Evolutionary conservation across 1,140 invertebrate species (phyloP), one percentile per base, ranked within the genome.

Genomic region (Ditylenchus dipsaci): DNA sequence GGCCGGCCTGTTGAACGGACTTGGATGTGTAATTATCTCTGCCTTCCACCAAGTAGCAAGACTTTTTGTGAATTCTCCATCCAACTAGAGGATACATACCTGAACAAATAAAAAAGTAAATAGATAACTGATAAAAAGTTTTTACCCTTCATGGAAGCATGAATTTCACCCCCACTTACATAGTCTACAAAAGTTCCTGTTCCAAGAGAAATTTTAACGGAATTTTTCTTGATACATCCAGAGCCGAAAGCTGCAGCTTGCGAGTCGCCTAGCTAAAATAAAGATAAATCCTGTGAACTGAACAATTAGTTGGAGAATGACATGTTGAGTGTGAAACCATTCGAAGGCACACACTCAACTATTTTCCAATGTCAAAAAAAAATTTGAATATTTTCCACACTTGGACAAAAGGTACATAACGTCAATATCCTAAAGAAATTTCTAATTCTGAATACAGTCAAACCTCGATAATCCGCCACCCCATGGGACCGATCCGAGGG

Each of bases 131-230:
- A 11, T 5, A 38, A 38, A 38, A 38, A 5, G 33, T 3, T 38
- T 53, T 17, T 29, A 68, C 68, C 68, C 70, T 83, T 81, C 5
- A 91, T 83, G 26, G 91, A 91, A 0, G 90, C 89, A 82, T 91
- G 89, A 5, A 65, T 38, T 17, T 42, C 23, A 7, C 30, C 15
- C 1, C 71, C 74, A 1, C 91, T 94, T 78, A 95, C 91, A 9
- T 95, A 86, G 81, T 95, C 88, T 0, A 97, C 83, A 83, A 98
- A 97, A 0, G 90, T 91, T 0, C 95, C 93, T 0, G 93, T 97
- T 0, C 95, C 95, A 85, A 97, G 87, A 0, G 94, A 96, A 19
- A 94, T 84, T 82, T 96, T 97, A 0, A 94, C 86, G 80, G 92
- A 90, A 17, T 91, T 91, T 1, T 86, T 84, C 0, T 88, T 82